Evolutionary conservation across 2,888 invertebrate genomes (phyloP).

Genomic region (Nysson spinosus): DNA sequence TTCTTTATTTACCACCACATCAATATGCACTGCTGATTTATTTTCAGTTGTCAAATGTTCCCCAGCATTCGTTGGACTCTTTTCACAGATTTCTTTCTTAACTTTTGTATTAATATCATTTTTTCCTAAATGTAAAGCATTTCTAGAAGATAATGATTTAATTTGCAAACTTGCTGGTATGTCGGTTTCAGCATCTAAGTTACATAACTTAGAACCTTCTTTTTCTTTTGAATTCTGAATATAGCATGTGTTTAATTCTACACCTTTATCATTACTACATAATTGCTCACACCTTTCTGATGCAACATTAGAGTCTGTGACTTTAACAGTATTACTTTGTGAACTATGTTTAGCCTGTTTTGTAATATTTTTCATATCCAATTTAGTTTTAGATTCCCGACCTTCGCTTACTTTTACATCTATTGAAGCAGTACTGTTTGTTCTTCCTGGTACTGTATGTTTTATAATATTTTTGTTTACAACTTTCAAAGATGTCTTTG

Average conservation of each 20-base stretch:
- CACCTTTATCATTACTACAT: slow-evolving; percentile 26
- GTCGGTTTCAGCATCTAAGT: slow-evolving; percentile 28
- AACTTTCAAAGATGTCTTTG: slow-evolving; percentile 55
- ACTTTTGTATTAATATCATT: slow-evolving; percentile 67
- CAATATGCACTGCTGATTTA: slow-evolving; percentile 19
- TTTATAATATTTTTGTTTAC: slow-evolving; percentile 59
- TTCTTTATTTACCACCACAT: slow-evolving; percentile 26
- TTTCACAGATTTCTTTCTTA: slow-evolving; percentile 47
- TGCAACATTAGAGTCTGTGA: slow-evolving; percentile 40
- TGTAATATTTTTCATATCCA: slow-evolving; percentile 42
- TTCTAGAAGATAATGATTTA: slow-evolving; percentile 43
- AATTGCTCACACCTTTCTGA: slow-evolving; percentile 47
- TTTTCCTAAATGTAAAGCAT: slow-evolving; percentile 59
- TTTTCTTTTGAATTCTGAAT: too few relatives aligned
- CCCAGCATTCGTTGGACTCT: slow-evolving; percentile 21
- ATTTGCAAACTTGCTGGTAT: slow-evolving; percentile 24
- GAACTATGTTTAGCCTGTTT: slow-evolving; percentile 44
- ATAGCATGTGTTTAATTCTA: slow-evolving; percentile 17
- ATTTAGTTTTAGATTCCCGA: slow-evolving; percentile 41
- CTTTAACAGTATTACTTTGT: slow-evolving; percentile 34
- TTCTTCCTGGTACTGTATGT: slow-evolving; percentile 52
- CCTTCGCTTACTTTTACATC: slow-evolving; percentile 54
- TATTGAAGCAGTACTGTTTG: slow-evolving; percentile 28
- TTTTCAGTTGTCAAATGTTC: slow-evolving; percentile 30
- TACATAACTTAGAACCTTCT: slow-evolving; percentile 22